Evolutionary conservation across 2,797 vertebrate genomes (phyloP).

Genomic region (Bradypodion ventrale): DNA sequence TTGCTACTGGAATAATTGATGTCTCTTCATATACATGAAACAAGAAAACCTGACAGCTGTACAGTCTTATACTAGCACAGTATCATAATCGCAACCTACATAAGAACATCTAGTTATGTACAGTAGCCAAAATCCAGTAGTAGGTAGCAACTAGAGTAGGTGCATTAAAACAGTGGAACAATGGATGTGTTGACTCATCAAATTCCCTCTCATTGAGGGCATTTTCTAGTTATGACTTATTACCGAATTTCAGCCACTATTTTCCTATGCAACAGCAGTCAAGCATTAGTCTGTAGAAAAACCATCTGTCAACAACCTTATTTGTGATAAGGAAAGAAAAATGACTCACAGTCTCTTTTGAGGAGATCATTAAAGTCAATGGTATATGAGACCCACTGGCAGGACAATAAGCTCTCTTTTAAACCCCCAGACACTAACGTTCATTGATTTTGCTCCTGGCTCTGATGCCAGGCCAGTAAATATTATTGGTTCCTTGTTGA

Average conservation of each 20-base stretch:
- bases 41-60: neutral
- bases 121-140: too few species aligned
- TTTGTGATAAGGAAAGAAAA: neutral
- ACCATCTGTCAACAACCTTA: neutral
- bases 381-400: conserved; percentile 92
- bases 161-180: too few species aligned
- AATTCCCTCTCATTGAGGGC: too few species aligned
- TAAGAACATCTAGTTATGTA: neutral
- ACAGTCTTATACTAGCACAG: neutral
- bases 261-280: neutral
- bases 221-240: too few species aligned
- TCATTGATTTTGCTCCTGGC: conserved; percentile 93
- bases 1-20: neutral
- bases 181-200: too few species aligned
- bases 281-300: neutral
- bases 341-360: conserved; percentile 86
- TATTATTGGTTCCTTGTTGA: conserved; percentile 83
- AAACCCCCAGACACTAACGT: conserved; percentile 94
- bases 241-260: too few species aligned
- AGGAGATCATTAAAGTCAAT: conserved; percentile 92
- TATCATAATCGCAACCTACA: neutral
- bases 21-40: neutral
- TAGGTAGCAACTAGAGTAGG: too few species aligned
- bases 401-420: conserved; percentile 76
- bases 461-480: conserved; percentile 93